These are phyloP conservation scores for Turritopsis rubra DNA, from an alignment of 30 jellyfish, hydroid and myxozoan species.

Conservation along the genomic window DNA sequence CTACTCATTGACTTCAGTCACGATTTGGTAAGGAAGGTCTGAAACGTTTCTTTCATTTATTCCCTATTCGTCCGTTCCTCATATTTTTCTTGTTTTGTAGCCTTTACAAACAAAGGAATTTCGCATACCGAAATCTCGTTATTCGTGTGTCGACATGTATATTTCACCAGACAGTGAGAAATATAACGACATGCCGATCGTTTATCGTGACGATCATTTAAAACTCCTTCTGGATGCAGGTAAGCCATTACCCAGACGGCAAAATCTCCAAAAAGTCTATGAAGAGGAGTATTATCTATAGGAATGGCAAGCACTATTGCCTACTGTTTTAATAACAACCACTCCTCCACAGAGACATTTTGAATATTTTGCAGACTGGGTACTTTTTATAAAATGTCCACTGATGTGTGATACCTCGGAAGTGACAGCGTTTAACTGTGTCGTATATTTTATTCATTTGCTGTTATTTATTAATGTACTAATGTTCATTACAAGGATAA, in stretches of 20 bases:
- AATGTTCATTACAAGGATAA: no score
- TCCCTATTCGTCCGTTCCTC: not conserved
- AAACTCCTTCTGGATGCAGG: constrained; percentile 88
- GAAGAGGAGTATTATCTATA: not conserved
- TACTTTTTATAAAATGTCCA: no score
- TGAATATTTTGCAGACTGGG: no score
- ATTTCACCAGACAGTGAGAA: constrained; percentile 77
- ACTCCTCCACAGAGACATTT: not conserved
- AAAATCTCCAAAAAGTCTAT: not conserved
- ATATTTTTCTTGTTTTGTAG: constrained; percentile 28
- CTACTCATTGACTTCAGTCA: no score
- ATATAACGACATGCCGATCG: constrained; percentile 79
- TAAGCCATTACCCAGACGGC: not conserved
- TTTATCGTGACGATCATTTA: constrained; percentile 69
- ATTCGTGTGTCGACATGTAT: constrained; percentile 87
- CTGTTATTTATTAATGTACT: no score
- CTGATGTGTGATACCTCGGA: no score
- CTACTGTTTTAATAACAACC: not conserved
- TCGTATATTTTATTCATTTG: no score
- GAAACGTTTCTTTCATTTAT: no score
- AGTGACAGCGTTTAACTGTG: no score
- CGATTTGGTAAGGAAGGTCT: no score
- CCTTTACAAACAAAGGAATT: constrained; percentile 65
- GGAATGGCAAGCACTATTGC: not conserved
- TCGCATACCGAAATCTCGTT: constrained; percentile 72